Evolutionary conservation across 2,888 invertebrate genomes (phyloP).

Genomic region (Acronicta aceris): DNA sequence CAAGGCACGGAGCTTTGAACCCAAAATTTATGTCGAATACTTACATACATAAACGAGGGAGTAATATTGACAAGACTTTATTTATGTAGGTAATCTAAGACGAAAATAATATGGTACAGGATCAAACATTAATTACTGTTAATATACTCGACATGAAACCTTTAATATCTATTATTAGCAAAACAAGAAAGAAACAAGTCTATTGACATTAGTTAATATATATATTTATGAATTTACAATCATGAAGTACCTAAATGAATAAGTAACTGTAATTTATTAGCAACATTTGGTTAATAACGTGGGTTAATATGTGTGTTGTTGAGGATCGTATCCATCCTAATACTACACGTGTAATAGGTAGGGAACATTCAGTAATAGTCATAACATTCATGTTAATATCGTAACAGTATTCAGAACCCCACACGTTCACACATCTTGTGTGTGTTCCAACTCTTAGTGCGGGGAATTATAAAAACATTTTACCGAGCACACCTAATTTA

Average conservation of each 20-base stretch:
- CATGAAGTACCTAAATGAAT: not conserved
- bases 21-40: conserved; percentile 51
- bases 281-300: conserved; percentile 24
- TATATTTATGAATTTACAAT: no score
- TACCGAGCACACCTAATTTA: conserved; percentile 40
- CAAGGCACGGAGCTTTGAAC: conserved; percentile 32
- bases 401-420: conserved; percentile 27
- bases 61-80: conserved; percentile 49
- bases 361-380: conserved; percentile 40
- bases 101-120: not conserved
- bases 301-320: conserved; percentile 23
- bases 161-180: no score
- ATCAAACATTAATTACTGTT: conserved; percentile 10
- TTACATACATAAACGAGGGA: conserved; percentile 44
- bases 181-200: no score
- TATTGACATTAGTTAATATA: no score
- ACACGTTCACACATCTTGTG: conserved; percentile 28
- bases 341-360: conserved; percentile 15
- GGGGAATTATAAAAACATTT: conserved; percentile 53
- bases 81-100: conserved; percentile 4
- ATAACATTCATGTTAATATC: conserved; percentile 55
- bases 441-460: conserved; percentile 20
- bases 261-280: conserved; percentile 22
- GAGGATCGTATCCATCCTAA: conserved; percentile 47
- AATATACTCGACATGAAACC: not conserved